Percentiles rank a stretch among this genome's conserved stretches.
Conservation (phyloP, 2,888 invertebrate species). For the Platycnemis pennipes region DNA sequence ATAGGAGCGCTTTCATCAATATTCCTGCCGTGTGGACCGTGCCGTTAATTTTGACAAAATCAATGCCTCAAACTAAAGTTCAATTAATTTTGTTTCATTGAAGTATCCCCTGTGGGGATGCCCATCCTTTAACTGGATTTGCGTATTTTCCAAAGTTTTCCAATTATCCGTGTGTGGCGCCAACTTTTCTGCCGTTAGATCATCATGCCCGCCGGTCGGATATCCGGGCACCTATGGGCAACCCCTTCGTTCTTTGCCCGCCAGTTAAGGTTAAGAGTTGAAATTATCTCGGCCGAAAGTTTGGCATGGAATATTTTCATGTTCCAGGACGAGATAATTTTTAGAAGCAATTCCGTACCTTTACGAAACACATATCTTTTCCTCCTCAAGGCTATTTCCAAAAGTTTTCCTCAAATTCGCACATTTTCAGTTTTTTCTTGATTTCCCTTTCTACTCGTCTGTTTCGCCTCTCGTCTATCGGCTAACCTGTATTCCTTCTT, state of each 20-base stretch:
- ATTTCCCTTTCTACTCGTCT: too few species aligned
- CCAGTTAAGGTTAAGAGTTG: too few species aligned
- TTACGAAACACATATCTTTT: too few species aligned
- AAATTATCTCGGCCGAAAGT: too few species aligned
- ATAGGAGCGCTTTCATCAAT: not conserved
- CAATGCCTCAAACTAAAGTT: not conserved
- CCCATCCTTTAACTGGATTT: not conserved
- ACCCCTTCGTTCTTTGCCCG: not conserved
- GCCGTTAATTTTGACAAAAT: not conserved
- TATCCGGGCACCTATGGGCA: not conserved
- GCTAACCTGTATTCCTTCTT: too few species aligned
- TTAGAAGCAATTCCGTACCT: too few species aligned
- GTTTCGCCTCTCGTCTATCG: too few species aligned
- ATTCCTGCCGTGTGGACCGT: not conserved
- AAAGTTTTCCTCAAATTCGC: too few species aligned
- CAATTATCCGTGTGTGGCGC: not conserved
- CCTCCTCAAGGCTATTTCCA: too few species aligned
- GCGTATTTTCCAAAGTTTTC: conserved; percentile 1
- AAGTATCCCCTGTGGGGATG: not conserved
- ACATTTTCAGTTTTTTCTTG: too few species aligned
- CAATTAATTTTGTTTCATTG: not conserved
- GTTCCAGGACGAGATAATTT: too few species aligned
- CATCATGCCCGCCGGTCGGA: not conserved
- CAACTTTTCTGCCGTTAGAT: not conserved
- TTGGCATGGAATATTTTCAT: too few species aligned